Percentiles rank a stretch among this genome's conserved stretches.
phyloP scores from a whole-genome alignment of 2,113 vertebrate genomes.

The Sorex fumeus region DNA sequence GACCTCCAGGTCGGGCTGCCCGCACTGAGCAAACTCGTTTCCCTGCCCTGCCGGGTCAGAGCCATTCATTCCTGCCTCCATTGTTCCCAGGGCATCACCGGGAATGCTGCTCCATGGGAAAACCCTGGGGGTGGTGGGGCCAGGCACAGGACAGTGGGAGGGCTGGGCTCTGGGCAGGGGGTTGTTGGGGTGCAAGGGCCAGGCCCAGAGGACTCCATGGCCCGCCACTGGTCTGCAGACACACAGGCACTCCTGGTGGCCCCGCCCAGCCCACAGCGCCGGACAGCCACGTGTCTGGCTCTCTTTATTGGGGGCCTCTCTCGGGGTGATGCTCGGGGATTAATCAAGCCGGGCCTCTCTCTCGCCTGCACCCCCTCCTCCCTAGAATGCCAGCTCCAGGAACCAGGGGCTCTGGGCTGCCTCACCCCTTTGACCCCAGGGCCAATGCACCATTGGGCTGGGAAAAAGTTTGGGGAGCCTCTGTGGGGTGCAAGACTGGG shows the following conservation, averaged over 20 bases:
- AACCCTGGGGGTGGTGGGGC: neutral
- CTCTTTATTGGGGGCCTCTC: neutral
- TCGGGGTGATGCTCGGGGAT: too few species aligned
- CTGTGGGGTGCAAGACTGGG: neutral
- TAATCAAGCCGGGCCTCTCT: neutral
- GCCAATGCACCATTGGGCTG: neutral
- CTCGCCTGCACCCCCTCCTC: too few species aligned
- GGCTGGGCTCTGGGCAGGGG: neutral
- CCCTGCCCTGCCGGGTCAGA: slow-evolving; percentile 59
- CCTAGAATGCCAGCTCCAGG: too few species aligned
- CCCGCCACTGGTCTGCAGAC: neutral
- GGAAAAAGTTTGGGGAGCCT: neutral
- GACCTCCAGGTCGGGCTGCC: slow-evolving; percentile 55
- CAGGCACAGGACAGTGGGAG: neutral
- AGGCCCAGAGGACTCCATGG: too few species aligned
- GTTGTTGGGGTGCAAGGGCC: accelerated
- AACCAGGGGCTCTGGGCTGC: neutral
- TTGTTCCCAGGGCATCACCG: slow-evolving; percentile 41
- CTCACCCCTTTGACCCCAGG: neutral
- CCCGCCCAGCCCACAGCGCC: neutral
- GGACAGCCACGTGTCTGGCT: too few species aligned
- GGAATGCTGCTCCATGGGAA: neutral
- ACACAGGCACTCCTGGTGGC: accelerated
- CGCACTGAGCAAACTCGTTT: slow-evolving; percentile 36
- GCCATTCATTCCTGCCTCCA: slow-evolving; percentile 68